Base-by-base conservation (phyloP, 2,797 vertebrate species). In the Periophthalmus magnuspinnatus region DNA sequence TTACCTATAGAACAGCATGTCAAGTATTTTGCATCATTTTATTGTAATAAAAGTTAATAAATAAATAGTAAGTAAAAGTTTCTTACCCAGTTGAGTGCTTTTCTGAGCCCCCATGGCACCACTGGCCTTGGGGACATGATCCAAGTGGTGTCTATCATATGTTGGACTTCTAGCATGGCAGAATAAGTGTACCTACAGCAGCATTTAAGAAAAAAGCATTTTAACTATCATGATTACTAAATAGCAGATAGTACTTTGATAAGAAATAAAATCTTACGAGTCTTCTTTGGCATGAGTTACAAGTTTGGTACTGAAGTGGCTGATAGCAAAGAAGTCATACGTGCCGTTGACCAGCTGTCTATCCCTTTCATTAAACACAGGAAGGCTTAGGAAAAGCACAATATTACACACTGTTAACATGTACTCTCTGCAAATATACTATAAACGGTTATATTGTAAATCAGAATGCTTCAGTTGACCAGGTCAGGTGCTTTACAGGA, bases 51-150 rank as follows among this genome's bases (percentile, higher is more conserved):
- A 41, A 41, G 3, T 38, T n/a, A n/a, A n/a, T n/a, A n/a, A n/a
- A n/a, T n/a, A n/a, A n/a, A n/a, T n/a, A n/a, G n/a, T n/a, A n/a
- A n/a, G n/a, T n/a, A n/a, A n/a, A 33, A 8, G 3, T 36, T 28
- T 69, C 88, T 94, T 73, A 99, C 89, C 98, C 98, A 99, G 81
- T 90, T 96, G 19, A 99, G 94, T 14, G 95, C 91, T 77, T 95
- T 98, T 17, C 97, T 94, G 48, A 99, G 85, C 7, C 98, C 98
- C 96, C 96, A 98, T 21, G 98, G 98, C 65, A 99, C 97, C 0
- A 99, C 96, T 0, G 93, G 93, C 11, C 32, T n/a, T 8, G 96
- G 93, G 0, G 97, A 97, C 87, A 91, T 94, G 78, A 99, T 94
- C 96, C 97, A 99, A 0, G 98, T 99, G 81, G 93, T 94, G 81